These are phyloP conservation scores for Platyscelio sp. DNA, from an alignment of 2,888 invertebrate species.

Conservation along the genomic window DNA sequence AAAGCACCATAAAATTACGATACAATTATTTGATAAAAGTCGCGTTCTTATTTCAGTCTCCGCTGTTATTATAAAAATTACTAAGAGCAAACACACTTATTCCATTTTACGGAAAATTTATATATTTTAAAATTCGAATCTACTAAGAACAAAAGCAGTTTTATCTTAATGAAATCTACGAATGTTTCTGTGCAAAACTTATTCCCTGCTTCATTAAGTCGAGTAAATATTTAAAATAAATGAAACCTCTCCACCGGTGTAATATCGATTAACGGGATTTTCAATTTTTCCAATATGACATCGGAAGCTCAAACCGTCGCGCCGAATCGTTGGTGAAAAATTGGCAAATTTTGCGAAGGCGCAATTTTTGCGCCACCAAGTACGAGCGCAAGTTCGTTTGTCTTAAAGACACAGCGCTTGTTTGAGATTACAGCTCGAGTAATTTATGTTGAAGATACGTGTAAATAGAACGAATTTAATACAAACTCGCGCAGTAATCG, in stretches of 20 bases:
- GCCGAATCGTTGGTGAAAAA: too few relatives aligned
- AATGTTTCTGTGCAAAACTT: conserved; percentile 24
- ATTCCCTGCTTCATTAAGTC: conserved; percentile 39
- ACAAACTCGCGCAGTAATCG: conserved; percentile 52
- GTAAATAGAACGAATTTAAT: conserved; percentile 60
- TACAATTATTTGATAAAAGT: conserved; percentile 46
- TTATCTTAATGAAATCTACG: conserved; percentile 61
- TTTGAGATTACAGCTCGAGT: conserved; percentile 42
- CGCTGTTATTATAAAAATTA: conserved; percentile 31
- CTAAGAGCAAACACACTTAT: conserved; percentile 24
- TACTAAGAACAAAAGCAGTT: conserved; percentile 29
- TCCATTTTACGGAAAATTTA: conserved; percentile 19
- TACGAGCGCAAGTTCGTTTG: conserved; percentile 2
- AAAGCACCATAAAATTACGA: conserved; percentile 15
- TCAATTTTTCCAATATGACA: not conserved
- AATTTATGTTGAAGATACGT: conserved; percentile 59
- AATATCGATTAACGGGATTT: not conserved
- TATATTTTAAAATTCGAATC: conserved; percentile 35
- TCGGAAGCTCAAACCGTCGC: not conserved
- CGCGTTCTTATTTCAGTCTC: conserved; percentile 2
- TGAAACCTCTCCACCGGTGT: not conserved
- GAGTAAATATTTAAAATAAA: conserved; percentile 46
- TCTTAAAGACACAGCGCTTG: conserved; percentile 20
- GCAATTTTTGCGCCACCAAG: too few relatives aligned
- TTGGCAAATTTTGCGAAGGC: too few relatives aligned